A percentile compares a stretch with the other conserved stretches of the same genome.
These are phyloP conservation scores for Sarcophaga bullata DNA, from an alignment of 1,140 invertebrate genomes.

Conservation along the genomic window DNA sequence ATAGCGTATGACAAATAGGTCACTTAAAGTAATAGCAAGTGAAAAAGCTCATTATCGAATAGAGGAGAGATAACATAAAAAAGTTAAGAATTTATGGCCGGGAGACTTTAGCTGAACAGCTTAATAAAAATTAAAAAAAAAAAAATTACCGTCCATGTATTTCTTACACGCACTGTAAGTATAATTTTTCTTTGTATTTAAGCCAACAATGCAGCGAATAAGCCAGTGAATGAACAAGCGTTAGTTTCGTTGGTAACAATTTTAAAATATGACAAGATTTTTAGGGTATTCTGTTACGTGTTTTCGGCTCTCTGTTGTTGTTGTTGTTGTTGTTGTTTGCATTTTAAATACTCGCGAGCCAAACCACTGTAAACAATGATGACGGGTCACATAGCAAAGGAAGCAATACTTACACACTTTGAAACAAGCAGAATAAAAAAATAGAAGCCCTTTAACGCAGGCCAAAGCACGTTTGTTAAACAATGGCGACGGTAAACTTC, in stretches of 20 bases:
- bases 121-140: too few relatives aligned
- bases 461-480: constrained; percentile 41
- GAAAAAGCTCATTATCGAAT: too few relatives aligned
- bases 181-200: neutral
- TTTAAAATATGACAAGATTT: constrained; percentile 10
- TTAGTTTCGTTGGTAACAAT: neutral
- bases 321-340: neutral
- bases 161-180: neutral
- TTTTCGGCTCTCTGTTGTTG: neutral
- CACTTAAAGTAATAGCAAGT: too few relatives aligned
- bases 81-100: too few relatives aligned
- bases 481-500: constrained; percentile 40
- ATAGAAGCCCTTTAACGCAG: constrained; percentile 32
- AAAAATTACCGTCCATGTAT: too few relatives aligned
- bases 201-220: neutral
- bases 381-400: constrained; percentile 16
- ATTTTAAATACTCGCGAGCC: constrained; percentile 31
- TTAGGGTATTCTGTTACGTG: neutral
- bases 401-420: constrained; percentile 1
- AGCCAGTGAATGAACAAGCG: neutral
- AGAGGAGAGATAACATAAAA: too few relatives aligned
- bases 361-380: constrained; percentile 40
- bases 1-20: too few relatives aligned
- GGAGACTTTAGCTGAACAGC: too few relatives aligned
- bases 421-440: neutral